phyloP scores from a whole-genome alignment of 2,113 vertebrate genomes.

The Entelurus aequoreus region DNA sequence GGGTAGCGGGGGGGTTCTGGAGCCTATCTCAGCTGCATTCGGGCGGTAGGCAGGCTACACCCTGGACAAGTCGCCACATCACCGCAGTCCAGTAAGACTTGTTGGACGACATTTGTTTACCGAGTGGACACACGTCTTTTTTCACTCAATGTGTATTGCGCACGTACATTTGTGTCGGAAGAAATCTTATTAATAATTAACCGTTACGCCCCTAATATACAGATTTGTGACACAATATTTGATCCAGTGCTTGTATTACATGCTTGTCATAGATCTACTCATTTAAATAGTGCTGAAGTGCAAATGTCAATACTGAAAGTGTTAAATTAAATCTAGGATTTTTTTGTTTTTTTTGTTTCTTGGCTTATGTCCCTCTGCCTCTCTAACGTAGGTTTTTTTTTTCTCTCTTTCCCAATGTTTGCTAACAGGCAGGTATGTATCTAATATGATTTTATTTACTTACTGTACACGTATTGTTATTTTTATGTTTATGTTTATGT shows the following conservation, averaged over 20 bases:
- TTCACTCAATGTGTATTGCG: too few species aligned
- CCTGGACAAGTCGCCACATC: too few species aligned
- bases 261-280: too few species aligned
- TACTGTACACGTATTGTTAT: not conserved
- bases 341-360: not conserved
- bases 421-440: slow-evolving; percentile 8
- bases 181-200: too few species aligned
- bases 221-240: not conserved
- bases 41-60: too few species aligned
- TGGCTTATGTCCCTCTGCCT: not conserved
- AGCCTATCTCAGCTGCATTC: too few species aligned
- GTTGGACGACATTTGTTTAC: too few species aligned
- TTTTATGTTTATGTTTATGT: not conserved
- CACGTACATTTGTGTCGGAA: too few species aligned
- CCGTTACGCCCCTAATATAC: not conserved
- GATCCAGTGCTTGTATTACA: not conserved
- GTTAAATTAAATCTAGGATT: not conserved
- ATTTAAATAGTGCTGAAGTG: not conserved
- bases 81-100: too few species aligned
- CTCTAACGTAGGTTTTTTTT: not conserved
- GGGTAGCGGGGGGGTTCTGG: too few species aligned
- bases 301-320: too few species aligned
- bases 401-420: not conserved
- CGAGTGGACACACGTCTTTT: too few species aligned
- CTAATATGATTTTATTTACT: not conserved